Evolutionary conservation across 1,140 invertebrate genomes (phyloP).

Genomic region (Lucilia cuprina): DNA sequence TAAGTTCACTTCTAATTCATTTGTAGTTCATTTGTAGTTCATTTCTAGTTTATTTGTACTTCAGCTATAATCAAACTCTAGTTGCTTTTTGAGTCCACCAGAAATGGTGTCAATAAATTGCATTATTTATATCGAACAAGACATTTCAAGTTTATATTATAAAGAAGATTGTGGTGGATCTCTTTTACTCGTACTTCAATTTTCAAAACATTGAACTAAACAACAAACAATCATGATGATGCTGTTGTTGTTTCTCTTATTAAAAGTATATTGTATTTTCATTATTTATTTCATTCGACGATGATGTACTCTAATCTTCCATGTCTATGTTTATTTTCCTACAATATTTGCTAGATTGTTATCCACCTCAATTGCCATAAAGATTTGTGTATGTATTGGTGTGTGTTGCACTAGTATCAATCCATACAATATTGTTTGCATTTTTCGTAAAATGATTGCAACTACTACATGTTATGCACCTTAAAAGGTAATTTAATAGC

Average conservation of each 20-base stretch:
- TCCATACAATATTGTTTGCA: no score
- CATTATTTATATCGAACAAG: background rate
- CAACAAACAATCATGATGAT: background rate
- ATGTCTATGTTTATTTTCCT: conserved; percentile 4
- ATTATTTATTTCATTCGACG: background rate
- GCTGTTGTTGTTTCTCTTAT: background rate
- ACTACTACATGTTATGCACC: background rate
- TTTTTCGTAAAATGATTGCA: background rate
- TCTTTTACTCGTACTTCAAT: no score
- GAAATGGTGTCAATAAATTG: no score
- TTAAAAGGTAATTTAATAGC: background rate
- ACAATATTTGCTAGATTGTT: background rate
- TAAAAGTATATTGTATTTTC: background rate
- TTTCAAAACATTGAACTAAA: no score
- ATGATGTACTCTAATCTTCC: background rate
- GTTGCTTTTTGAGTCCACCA: no score
- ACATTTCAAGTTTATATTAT: background rate
- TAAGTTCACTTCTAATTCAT: no score
- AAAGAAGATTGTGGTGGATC: no score
- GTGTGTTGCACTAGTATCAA: no score
- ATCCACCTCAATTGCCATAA: background rate
- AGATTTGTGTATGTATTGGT: no score
- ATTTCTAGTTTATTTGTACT: no score
- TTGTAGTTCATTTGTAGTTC: no score
- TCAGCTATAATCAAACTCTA: no score